phyloP scores from a whole-genome alignment of 1,140 invertebrate species.

The Myzus persicae region DNA sequence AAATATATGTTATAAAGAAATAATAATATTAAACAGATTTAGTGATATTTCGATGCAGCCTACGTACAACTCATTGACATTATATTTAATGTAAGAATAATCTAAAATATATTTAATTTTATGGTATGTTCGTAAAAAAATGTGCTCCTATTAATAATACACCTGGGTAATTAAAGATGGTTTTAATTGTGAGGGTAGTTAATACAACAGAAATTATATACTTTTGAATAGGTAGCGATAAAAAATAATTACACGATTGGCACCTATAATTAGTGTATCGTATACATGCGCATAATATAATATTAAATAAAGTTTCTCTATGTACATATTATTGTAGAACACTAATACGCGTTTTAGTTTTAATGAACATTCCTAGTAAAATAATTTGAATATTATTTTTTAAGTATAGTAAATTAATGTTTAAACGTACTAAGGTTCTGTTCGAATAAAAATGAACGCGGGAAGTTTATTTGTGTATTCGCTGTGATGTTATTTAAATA shows the following conservation, averaged over 20 bases:
- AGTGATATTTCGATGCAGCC: not conserved
- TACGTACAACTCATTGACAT: too few relatives aligned
- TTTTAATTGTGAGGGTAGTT: not conserved
- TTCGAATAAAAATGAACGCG: not conserved
- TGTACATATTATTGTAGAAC: not conserved
- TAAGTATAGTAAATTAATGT: not conserved
- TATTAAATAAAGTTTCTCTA: not conserved
- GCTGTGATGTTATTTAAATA: not conserved
- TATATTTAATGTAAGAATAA: not conserved
- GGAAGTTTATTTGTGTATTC: not conserved
- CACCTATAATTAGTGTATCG: not conserved
- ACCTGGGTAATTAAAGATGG: not conserved
- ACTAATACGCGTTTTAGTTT: not conserved
- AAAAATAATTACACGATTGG: conserved; percentile 3
- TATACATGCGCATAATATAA: not conserved
- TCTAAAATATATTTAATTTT: not conserved
- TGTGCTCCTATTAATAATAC: not conserved
- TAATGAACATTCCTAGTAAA: not conserved
- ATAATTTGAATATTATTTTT: not conserved
- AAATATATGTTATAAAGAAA: too few relatives aligned
- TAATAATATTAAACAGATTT: not conserved
- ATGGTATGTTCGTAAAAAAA: not conserved
- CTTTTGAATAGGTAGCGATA: not conserved
- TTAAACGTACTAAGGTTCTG: not conserved
- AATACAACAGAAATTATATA: not conserved